Conservation (phyloP, 2,888 invertebrate species). For the Desoria tigrina region DNA sequence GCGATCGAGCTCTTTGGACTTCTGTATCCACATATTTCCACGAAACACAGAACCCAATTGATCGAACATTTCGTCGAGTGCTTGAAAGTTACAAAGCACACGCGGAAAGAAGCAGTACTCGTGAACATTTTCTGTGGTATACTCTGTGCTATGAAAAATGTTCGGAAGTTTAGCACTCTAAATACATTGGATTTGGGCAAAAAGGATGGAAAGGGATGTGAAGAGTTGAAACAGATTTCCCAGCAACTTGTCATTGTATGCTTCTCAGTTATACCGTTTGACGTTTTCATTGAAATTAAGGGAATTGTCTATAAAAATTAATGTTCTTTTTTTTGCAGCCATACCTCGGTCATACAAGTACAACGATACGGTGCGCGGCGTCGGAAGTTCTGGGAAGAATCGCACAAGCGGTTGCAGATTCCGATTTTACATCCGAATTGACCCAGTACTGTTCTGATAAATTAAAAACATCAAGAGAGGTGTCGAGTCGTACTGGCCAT, state of each 20-base stretch:
- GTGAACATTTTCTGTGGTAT: slow-evolving; percentile 95
- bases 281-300: not conserved
- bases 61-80: slow-evolving; percentile 63
- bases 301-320: not conserved
- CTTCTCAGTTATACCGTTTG: not conserved
- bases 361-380: slow-evolving; percentile 82
- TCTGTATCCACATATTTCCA: slow-evolving; percentile 90
- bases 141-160: slow-evolving; percentile 81
- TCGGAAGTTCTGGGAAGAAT: slow-evolving; percentile 93
- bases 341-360: slow-evolving; percentile 59
- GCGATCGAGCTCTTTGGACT: slow-evolving; percentile 90
- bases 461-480: slow-evolving; percentile 81
- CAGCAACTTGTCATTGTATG: slow-evolving; percentile 48
- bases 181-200: slow-evolving; percentile 75
- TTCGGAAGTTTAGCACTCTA: slow-evolving; percentile 76
- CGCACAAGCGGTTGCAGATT: slow-evolving; percentile 84
- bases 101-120: slow-evolving; percentile 90
- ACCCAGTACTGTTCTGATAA: slow-evolving; percentile 88
- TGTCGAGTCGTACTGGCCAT: slow-evolving; percentile 80
- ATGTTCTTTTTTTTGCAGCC: slow-evolving; percentile 54
- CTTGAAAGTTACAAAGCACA: slow-evolving; percentile 72
- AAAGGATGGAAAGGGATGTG: slow-evolving; percentile 60
- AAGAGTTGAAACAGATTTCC: slow-evolving; percentile 55
- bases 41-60: slow-evolving; percentile 96
- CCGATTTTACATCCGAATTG: slow-evolving; percentile 82